These are phyloP conservation scores for Chrysaora quinquecirrha DNA, from an alignment of 30 jellyfish, hydroid and myxozoan species.

Conservation along the genomic window DNA sequence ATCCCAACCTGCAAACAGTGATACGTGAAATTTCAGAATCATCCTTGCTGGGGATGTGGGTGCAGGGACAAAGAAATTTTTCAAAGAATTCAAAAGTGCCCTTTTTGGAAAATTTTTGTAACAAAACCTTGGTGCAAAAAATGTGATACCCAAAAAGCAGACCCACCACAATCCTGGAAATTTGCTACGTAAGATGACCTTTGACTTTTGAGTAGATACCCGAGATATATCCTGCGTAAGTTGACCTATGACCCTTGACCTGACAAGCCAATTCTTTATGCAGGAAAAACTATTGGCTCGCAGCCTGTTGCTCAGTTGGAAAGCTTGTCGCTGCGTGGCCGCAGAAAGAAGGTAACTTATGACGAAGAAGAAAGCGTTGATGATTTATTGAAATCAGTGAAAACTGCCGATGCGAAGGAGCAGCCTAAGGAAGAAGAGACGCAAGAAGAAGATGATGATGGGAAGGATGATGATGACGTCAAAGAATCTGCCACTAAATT, in stretches of 20 bases:
- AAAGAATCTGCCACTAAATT: slow-evolving; percentile 38
- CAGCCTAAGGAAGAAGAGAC: neutral
- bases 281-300: slow-evolving; percentile 45
- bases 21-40: no score
- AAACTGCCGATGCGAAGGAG: slow-evolving; percentile 19
- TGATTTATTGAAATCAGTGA: slow-evolving; percentile 45
- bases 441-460: slow-evolving; percentile 1
- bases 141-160: no score
- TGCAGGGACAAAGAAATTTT: no score
- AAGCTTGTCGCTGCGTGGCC: slow-evolving; percentile 34
- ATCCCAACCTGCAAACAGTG: neutral
- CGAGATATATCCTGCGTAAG: no score
- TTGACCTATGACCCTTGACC: no score
- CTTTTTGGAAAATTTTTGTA: no score
- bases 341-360: slow-evolving; percentile 29
- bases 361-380: slow-evolving; percentile 55
- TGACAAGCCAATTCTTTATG: neutral
- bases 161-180: no score
- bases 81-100: no score
- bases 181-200: no score
- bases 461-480: neutral
- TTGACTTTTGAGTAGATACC: no score
- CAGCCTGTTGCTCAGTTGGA: slow-evolving; percentile 47
- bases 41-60: no score
- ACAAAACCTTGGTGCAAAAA: no score